Conservation (phyloP, 2,797 vertebrate genomes). For the Gephyroberyx darwinii region DNA sequence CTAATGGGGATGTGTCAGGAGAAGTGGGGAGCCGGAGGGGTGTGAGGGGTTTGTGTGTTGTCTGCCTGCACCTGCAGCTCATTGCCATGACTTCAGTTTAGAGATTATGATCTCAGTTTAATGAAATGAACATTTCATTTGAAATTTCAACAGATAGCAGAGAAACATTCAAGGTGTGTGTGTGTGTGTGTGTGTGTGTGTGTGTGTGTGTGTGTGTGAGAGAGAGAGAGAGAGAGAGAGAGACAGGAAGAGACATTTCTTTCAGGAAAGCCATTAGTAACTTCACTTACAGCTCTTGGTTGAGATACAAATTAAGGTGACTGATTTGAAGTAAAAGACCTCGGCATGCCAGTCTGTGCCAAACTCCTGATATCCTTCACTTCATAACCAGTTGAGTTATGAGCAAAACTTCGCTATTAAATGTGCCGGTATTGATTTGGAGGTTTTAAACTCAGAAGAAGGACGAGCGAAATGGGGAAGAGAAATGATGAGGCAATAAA, state of each 20-base stretch:
- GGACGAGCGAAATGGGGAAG: neutral
- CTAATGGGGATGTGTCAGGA: neutral
- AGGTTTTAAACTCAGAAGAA: constrained; percentile 16
- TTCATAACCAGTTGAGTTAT: neutral
- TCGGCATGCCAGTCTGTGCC: neutral
- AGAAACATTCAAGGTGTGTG: neutral
- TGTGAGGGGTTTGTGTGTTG: neutral
- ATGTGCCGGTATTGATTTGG: constrained; percentile 14
- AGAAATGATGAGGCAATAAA: constrained; percentile 11
- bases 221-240: neutral
- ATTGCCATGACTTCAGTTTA: neutral
- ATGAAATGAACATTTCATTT: neutral
- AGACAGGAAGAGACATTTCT: neutral
- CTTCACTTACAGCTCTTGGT: neutral
- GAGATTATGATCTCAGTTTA: neutral
- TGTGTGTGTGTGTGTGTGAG: neutral
- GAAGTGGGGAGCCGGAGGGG: neutral
- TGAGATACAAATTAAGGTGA: neutral
- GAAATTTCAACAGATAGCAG: neutral
- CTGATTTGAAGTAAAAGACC: neutral
- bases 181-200: neutral
- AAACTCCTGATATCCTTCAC: neutral
- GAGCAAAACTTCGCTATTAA: neutral
- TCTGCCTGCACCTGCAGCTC: neutral
- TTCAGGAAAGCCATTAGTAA: neutral